phyloP scores from a whole-genome alignment of 1,140 invertebrate species.

The Tyrophagus putrescentiae region DNA sequence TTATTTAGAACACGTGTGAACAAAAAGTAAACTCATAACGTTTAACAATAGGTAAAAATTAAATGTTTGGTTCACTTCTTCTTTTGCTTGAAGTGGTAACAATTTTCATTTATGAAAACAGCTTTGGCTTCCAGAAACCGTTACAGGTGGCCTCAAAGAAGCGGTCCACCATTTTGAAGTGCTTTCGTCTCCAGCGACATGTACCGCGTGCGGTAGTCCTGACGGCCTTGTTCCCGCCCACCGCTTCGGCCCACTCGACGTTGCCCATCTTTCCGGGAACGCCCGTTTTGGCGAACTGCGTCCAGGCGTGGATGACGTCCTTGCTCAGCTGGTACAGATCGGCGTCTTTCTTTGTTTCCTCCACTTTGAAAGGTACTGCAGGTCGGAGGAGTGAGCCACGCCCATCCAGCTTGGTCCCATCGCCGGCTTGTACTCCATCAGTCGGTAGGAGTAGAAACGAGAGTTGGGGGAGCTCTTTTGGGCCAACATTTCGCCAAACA shows the following conservation, averaged over 20 bases:
- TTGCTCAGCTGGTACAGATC: background rate
- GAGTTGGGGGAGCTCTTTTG: too few relatives aligned
- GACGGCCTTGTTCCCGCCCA: background rate
- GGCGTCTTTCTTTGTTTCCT: background rate
- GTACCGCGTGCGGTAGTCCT: background rate
- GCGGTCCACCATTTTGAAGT: background rate
- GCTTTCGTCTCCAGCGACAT: background rate
- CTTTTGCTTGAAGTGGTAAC: too few relatives aligned
- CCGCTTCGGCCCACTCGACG: background rate
- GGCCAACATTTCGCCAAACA: background rate
- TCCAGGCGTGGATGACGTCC: background rate
- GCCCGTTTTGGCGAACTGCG: background rate
- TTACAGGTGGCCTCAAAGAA: background rate
- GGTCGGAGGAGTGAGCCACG: background rate
- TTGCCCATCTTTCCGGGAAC: background rate
- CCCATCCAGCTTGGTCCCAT: background rate
- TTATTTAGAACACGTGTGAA: too few relatives aligned
- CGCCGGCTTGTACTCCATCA: background rate
- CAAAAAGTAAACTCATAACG: too few relatives aligned
- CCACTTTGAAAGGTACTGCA: background rate
- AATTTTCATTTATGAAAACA: too few relatives aligned
- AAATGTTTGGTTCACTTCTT: too few relatives aligned
- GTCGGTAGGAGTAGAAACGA: conserved; percentile 6
- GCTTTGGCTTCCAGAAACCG: background rate
- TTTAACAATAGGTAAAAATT: too few relatives aligned